Base-by-base conservation (phyloP, 2,113 vertebrate genomes). In the Pleuronectes platessa region DNA sequence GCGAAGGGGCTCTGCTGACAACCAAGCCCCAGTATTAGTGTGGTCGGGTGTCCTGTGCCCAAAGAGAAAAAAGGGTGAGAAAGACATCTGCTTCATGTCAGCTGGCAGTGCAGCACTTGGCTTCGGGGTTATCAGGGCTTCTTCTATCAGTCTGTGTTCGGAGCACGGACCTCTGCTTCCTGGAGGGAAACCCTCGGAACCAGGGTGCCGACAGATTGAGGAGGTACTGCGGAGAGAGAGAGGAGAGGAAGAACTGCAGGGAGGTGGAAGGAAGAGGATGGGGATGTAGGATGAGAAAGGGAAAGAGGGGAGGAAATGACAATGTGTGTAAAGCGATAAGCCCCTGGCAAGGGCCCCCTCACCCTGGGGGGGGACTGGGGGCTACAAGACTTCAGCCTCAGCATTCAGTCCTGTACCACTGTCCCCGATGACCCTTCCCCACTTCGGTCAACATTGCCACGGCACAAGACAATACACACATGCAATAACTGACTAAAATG, bases 1-100 rank as follows among this genome's bases (percentile, higher is more conserved):
- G 45, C 60, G 58, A 5, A 77, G 42, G 6, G 5, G 60, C 49
- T 76, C n/a, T 71, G 78, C 67, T 73, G 62, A 83, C 78, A 73
- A 51, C 55, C 63, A 51, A 45, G 51, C 17, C 64, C 23, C 24
- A 56, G 61, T 76, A 66, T 87, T 85, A 76, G 61, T 62, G 49
- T 89, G 26, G 26, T 27, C 51, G 60, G 56, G 59, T 75, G 21
- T 88, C 77, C 78, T 83, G 80, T 92, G 92, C 80, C 87, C 79
- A 88, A 89, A 87, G 88, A 92, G 75, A 89, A 51, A 51, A 80
- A 62, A 37, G 26, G 84, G 81, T 89, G 85, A 91, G 71, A 54
- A 83, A 79, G 88, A 89, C 85, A 89, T 92, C 92, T 94, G 94
- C 81, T 91, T 93, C 78, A 72, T 93, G 92, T 94, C 92, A 93